Evolutionary conservation across 2,888 invertebrate genomes (phyloP), one percentile per base, ranked within the genome.

Genomic region (Archips crataeganus): DNA sequence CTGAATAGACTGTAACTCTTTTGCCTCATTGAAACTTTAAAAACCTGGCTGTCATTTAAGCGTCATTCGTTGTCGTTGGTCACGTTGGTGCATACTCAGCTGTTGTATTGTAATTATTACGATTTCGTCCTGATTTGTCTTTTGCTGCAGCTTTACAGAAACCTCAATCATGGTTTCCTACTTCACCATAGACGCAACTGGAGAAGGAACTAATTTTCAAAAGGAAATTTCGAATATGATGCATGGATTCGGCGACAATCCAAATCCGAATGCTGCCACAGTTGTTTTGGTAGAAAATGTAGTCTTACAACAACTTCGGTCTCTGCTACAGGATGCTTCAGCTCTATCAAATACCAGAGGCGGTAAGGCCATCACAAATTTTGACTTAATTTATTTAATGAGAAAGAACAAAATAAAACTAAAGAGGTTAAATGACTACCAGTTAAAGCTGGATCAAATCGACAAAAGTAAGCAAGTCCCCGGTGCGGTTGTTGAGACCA

Each of bases 231-330:
- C 97, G 0, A 95, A 96, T 81, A 98, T 98, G 96, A 97, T 98
- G 98, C 97, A 98, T 81, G 98, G 98, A n/a, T 98, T 98, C 85
- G 99, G 99, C 0, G 99, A 99, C 84, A 97, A 97, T 82, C 96
- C 97, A 32, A 96, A 96, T 76, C 98, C 98, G 0, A 95, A 97
- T 59, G 95, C 96, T 0, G 98, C 97, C 61, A 97, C 98, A 1
- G 98, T 98, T 0, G 95, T 96, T 71, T 90, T 98, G 64, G 96
- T 99, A 0, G 98, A 99, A 90, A 97, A 96, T 77, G 97, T 98
- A 71, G 96, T 98, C 0, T 95, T 97, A 69, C 97, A 97, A 79
- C 98, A 99, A 89, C 95, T 98, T 79, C 95, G 96, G 76, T 95
- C 95, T 0, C 96, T 98, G 86, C 91, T 98, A n/a, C 95, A 96